Percentiles rank a stretch among this genome's conserved stretches.
Conservation (phyloP, 2,113 vertebrate genomes). For the Nycticebus coucang region DNA sequence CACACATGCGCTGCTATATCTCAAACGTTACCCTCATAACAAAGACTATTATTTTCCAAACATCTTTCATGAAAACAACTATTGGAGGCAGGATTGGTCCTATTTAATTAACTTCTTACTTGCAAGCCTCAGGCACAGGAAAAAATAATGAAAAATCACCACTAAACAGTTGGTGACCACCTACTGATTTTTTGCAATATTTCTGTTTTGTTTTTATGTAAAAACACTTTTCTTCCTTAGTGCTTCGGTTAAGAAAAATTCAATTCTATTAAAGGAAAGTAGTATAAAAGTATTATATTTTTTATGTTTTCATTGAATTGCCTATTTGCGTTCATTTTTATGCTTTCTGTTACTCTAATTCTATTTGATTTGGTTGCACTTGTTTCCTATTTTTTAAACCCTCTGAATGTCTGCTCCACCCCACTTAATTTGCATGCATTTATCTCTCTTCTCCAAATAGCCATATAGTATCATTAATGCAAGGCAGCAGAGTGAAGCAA, state of each 20-base stretch:
- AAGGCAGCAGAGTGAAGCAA: conserved; percentile 34
- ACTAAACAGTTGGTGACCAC: conserved; percentile 62
- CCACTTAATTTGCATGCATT: conserved; percentile 9
- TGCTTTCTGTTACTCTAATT: neutral
- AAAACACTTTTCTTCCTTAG: neutral
- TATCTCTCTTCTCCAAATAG: neutral
- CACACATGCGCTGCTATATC: conserved; percentile 50
- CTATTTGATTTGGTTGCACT: neutral
- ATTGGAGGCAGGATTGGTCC: conserved; percentile 56
- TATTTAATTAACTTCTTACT: conserved; percentile 77
- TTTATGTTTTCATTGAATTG: conserved; percentile 18
- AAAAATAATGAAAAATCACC: conserved; percentile 76
- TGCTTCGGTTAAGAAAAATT: conserved; percentile 53
- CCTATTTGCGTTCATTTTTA: conserved; percentile 34
- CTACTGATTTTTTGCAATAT: conserved; percentile 44
- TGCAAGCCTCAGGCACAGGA: conserved; percentile 60
- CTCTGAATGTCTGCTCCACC: neutral
- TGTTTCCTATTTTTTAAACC: neutral
- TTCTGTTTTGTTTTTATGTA: conserved; percentile 62
- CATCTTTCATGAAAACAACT: conserved; percentile 66
- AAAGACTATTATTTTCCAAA: conserved; percentile 50
- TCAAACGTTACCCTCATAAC: conserved; percentile 33
- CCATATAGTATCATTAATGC: conserved; percentile 1
- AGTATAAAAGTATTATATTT: neutral
- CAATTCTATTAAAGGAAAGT: conserved; percentile 33